Evolutionary conservation across 2,888 invertebrate species (phyloP).

Genomic region (Parascotia fuliginaria): DNA sequence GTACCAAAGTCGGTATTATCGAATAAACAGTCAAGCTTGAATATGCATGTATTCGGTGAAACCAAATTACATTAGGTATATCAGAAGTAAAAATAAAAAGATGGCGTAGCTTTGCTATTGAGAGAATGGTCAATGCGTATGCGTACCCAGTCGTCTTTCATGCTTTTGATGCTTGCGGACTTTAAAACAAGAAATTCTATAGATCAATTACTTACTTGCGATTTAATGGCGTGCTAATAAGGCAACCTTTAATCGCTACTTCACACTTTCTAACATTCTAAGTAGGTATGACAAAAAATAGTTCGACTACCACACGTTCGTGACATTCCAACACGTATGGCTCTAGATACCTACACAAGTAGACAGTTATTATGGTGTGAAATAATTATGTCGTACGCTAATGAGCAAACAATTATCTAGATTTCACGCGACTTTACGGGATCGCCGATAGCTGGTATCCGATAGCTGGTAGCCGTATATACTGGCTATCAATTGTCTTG

Average conservation of each 20-base stretch:
- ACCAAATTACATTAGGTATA: too few species aligned
- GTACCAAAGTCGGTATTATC: too few species aligned
- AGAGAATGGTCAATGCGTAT: too few species aligned
- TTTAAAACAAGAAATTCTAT: neutral
- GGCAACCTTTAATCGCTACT: neutral
- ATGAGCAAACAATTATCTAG: constrained; percentile 37
- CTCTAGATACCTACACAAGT: constrained; percentile 8
- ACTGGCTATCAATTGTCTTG: too few species aligned
- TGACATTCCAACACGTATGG: constrained; percentile 13
- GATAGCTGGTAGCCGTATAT: too few species aligned
- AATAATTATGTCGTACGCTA: constrained; percentile 14
- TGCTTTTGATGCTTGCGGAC: too few species aligned
- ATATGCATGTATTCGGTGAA: too few species aligned
- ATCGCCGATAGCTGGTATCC: too few species aligned
- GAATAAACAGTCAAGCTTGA: too few species aligned
- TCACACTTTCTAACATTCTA: constrained; percentile 14
- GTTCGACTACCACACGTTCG: constrained; percentile 8
- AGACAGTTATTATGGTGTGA: constrained; percentile 6
- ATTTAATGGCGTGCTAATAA: neutral
- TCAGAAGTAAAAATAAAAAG: too few species aligned
- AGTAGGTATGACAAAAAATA: constrained; percentile 12
- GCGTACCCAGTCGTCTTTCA: too few species aligned
- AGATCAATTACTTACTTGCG: neutral
- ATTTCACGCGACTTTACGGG: neutral
- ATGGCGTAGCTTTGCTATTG: too few species aligned